phyloP scores from a whole-genome alignment of 2,797 vertebrate genomes.

The Sciaenops ocellatus region DNA sequence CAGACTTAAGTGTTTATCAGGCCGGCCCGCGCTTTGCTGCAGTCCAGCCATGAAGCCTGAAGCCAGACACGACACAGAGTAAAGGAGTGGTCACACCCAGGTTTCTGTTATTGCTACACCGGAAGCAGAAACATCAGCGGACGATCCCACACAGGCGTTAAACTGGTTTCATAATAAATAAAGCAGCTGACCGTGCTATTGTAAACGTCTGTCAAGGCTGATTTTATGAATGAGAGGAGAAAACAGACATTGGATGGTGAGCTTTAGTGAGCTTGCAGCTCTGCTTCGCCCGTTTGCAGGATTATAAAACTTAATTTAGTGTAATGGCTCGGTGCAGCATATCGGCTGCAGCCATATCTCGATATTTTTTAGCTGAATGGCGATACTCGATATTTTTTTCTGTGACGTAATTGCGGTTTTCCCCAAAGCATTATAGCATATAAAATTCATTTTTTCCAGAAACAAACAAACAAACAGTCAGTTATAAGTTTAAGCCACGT shows the following conservation, averaged over 20 bases:
- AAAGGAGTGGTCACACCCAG: neutral
- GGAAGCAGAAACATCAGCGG: too few relatives aligned
- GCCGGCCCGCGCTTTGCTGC: neutral
- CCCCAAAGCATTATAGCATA: too few relatives aligned
- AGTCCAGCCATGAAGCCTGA: neutral
- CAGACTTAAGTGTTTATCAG: neutral
- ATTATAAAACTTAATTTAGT: neutral
- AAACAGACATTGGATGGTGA: neutral
- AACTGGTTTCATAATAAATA: neutral
- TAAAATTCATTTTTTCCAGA: too few relatives aligned
- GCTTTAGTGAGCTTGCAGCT: neutral
- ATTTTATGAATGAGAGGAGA: neutral
- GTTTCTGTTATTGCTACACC: too few relatives aligned
- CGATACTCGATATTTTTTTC: too few relatives aligned
- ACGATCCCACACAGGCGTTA: neutral
- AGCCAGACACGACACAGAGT: neutral
- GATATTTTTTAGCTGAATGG: too few relatives aligned
- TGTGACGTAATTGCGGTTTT: too few relatives aligned
- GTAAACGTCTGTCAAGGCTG: neutral
- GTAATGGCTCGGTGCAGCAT: neutral
- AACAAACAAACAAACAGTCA: too few relatives aligned
- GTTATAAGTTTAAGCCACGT: too few relatives aligned
- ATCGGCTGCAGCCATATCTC: too few relatives aligned
- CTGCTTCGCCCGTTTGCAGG: neutral
- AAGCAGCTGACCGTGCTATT: neutral